Evolutionary conservation across 1,140 invertebrate genomes (phyloP), one percentile per base, ranked within the genome.

Genomic region (Aphelenchoides besseyi): DNA sequence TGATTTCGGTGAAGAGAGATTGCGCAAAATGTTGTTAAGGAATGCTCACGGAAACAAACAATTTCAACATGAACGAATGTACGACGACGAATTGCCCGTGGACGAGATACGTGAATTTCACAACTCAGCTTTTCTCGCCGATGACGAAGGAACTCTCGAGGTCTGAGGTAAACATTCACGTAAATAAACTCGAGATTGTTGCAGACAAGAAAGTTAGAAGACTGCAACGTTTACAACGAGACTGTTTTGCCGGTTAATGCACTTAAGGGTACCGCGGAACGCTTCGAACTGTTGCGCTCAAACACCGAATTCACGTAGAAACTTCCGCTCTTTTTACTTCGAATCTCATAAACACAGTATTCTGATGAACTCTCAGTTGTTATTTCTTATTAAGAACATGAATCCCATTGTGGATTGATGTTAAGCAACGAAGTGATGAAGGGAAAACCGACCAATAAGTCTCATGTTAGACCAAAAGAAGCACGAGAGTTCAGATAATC

Each of bases 21-120:
- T 33, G 55, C 18, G 5, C 23, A 59, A 18, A 5, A 33, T 33
- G 5, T 59, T 18, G 55, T 59, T 59, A 5, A 59, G 41, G 41
- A 12, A 48, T 48, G 41, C 18, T 23, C 5, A 18, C 26, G 55
- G 5, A 8, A 5, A 59, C 5, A 59, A 59, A 33, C 55, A 59
- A 33, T 59, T 59, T 23, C 55, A 59, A 59, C 55, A 59, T 23
- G 18, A 5, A 8, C 55, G 55, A 33, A 59, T 59, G 55, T 23
- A 16, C 5, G 18, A 59, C 26, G 55, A 59, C 5, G 55, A 59
- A 33, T 8, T 23, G 5, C 5, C 55, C 12, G 23, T 16, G 12
- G 41, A 48, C 41, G 41, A 48, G 23, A 23, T 48, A 23, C 12
- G 55, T 33, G 55, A 59, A 59, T 59, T 59, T 23, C 55, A 59